Evolutionary conservation across 2,113 vertebrate species (phyloP).

Genomic region (Periophthalmodon schlosseri): DNA sequence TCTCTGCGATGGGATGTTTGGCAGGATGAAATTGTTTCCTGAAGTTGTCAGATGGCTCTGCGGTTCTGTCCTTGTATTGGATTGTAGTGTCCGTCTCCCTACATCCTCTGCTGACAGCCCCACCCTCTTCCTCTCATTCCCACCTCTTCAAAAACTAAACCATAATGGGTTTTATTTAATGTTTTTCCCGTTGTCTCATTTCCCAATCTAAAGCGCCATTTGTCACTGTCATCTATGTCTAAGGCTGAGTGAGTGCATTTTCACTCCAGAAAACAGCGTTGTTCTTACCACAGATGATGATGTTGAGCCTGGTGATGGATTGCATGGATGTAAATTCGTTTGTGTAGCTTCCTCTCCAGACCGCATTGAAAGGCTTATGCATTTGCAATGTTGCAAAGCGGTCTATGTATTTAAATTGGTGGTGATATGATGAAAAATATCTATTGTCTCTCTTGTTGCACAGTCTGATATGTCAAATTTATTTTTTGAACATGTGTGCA

Average conservation of each 20-base stretch:
- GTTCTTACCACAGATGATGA: conserved; percentile 70
- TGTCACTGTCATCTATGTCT: conserved; percentile 67
- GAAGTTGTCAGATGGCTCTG: conserved; percentile 64
- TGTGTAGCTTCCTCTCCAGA: conserved; percentile 16
- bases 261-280: conserved; percentile 63
- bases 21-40: conserved; percentile 68
- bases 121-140: conserved; percentile 61
- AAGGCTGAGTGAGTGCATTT: conserved; percentile 67
- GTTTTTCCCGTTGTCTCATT: conserved; percentile 74
- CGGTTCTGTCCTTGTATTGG: conserved; percentile 52
- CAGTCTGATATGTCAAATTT: conserved; percentile 18
- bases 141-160: conserved; percentile 58
- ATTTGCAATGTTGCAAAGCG: conserved; percentile 11
- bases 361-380: conserved; percentile 19
- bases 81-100: conserved; percentile 53
- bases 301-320: conserved; percentile 70
- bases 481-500: no score
- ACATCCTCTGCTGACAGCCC: conserved; percentile 57
- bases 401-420: conserved; percentile 8
- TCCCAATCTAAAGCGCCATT: conserved; percentile 70
- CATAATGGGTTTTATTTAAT: conserved; percentile 74
- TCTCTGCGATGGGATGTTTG: conserved; percentile 51
- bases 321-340: conserved; percentile 57
- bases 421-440: conserved; percentile 11
- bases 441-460: conserved; percentile 7